Conservation (phyloP, 2,888 invertebrate species). For the Anagyrus pseudococci region DNA sequence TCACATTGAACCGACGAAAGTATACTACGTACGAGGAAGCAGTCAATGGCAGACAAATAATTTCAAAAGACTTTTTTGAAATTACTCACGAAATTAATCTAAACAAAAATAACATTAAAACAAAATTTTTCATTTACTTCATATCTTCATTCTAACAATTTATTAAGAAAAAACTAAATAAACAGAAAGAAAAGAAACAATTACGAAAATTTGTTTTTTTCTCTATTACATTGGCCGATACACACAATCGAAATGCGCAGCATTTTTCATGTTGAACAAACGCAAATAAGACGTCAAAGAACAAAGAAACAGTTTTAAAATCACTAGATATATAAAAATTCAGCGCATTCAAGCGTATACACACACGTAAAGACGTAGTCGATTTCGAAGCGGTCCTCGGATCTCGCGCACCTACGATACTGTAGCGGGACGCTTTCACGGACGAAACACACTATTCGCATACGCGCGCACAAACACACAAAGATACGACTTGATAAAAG, state of each 20-base stretch:
- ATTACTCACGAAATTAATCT: slow-evolving; percentile 22
- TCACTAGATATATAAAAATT: slow-evolving; percentile 31
- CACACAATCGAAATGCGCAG: slow-evolving; percentile 36
- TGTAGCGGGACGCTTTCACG: not conserved
- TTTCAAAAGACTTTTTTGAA: slow-evolving; percentile 28
- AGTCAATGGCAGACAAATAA: slow-evolving; percentile 34
- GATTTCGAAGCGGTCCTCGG: no score
- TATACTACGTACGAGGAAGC: slow-evolving; percentile 29
- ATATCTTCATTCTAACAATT: slow-evolving; percentile 11
- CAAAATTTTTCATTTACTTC: slow-evolving; percentile 7
- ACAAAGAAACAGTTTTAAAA: no score
- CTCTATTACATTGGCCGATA: slow-evolving; percentile 1
- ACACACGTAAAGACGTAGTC: no score
- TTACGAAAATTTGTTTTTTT: slow-evolving; percentile 17
- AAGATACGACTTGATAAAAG: slow-evolving; percentile 2
- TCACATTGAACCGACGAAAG: slow-evolving; percentile 25
- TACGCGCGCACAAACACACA: slow-evolving; percentile 1
- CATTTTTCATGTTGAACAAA: slow-evolving; percentile 31
- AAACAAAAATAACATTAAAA: slow-evolving; percentile 19
- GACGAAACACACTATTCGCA: not conserved
- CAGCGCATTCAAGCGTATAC: slow-evolving; percentile 19
- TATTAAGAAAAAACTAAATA: slow-evolving; percentile 21
- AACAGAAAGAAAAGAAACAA: slow-evolving; percentile 25
- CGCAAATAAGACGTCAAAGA: no score
- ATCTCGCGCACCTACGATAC: no score